phyloP scores from a whole-genome alignment of 64 coral and sea anemone species.

The Platygyra sinensis region DNA sequence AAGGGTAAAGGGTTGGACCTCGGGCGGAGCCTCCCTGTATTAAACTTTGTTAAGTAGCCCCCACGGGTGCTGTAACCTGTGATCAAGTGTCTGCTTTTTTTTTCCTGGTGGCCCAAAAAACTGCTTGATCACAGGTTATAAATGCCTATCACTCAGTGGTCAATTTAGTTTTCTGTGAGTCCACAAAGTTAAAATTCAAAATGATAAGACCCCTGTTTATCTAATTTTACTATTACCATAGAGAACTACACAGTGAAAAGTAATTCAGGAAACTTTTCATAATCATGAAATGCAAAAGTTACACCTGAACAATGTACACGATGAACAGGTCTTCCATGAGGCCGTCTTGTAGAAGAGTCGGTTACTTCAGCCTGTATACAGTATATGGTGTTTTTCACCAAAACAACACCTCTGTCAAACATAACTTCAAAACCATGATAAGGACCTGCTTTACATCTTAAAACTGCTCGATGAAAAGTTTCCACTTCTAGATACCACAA shows the following conservation, averaged over 20 bases:
- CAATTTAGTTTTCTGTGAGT: too few species aligned
- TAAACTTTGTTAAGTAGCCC: too few species aligned
- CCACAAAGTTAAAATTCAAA: too few species aligned
- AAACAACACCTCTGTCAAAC: background rate
- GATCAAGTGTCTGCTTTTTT: too few species aligned
- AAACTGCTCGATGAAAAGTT: background rate
- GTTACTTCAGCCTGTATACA: background rate
- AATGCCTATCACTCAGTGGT: too few species aligned
- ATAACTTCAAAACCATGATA: background rate
- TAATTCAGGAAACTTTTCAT: background rate
- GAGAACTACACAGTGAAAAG: background rate
- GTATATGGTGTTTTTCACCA: background rate
- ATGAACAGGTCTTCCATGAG: background rate
- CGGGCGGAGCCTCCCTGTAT: too few species aligned
- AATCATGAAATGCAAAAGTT: background rate
- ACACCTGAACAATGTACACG: background rate
- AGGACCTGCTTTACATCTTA: background rate
- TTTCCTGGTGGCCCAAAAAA: too few species aligned
- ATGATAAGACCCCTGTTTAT: too few species aligned
- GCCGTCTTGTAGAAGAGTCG: background rate
- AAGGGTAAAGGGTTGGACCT: too few species aligned
- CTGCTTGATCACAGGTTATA: too few species aligned
- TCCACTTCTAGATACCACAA: background rate
- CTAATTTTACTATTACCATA: too few species aligned
- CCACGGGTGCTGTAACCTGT: too few species aligned